Base-by-base conservation (phyloP, 2,113 vertebrate genomes). In the Odontophorus gujanensis region DNA sequence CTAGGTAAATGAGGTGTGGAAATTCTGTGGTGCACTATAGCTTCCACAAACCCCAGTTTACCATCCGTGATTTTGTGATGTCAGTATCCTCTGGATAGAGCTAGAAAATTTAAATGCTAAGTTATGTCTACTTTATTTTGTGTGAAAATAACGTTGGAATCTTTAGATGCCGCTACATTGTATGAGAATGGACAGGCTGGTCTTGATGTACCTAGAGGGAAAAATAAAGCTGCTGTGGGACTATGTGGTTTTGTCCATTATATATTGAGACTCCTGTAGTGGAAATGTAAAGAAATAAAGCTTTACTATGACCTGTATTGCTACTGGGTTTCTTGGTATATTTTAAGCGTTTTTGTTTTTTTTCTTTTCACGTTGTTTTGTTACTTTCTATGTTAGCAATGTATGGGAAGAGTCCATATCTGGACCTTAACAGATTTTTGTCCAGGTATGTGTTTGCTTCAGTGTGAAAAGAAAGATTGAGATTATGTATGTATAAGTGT, bases 271-370 rank as follows among this genome's bases (percentile, higher is more conserved):
- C 22, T 88, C 45, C 34, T 94, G 34, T 79, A 66, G 82, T 72
- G 38, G 32, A 77, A 77, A 77, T 47, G 16, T 48, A 61, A n/a
- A 85, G 17, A 84, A 94, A 79, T 42, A 92, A 94, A 88, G 28
- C 26, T 26, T 43, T 58, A 17, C 3, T 66, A 12, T 69, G 30
- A 21, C 59, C 40, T 88, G 5, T 68, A 32, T 59, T 74, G 34
- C 26, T 63, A 21, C 24, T 81, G 19, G 32, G 22, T 11, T 71
- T 38, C 32, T 34, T 85, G 38, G 11, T 2, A 32, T n/a, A 9
- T 45, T 28, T 32, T 38, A 32, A 55, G 53, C 26, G 8, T 34
- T 25, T 48, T 48, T 58, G n/a, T 28, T 19, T 69, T 14, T 90
- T 51, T 1, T 42, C 2, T 42, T 61, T 82, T 42, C 1, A 0